Percentiles rank a stretch among this genome's conserved stretches.
phyloP scores from a whole-genome alignment of 2,888 invertebrate species.

The Noctua fimbriata region DNA sequence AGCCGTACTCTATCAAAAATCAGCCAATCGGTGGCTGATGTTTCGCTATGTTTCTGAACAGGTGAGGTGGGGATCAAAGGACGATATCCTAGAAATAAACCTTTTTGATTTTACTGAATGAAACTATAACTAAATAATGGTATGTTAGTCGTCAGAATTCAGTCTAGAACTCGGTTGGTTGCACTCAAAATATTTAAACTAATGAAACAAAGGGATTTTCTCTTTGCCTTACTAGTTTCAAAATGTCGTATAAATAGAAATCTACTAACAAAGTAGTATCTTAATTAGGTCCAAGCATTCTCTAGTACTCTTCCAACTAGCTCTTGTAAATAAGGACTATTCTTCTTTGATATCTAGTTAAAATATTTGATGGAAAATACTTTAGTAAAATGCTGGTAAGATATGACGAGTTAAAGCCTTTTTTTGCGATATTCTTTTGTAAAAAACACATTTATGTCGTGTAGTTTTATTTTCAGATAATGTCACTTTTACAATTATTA shows the following conservation, averaged over 20 bases:
- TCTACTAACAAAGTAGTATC: neutral
- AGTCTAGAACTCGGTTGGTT: neutral
- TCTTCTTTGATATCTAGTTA: conserved; percentile 13
- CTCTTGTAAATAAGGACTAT: neutral
- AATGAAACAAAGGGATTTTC: neutral
- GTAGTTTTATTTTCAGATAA: too few relatives aligned
- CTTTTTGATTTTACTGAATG: neutral
- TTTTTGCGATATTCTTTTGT: conserved; percentile 12
- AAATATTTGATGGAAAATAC: conserved; percentile 17
- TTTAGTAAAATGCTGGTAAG: neutral
- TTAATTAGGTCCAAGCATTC: neutral
- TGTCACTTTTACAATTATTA: too few relatives aligned
- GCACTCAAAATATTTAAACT: neutral
- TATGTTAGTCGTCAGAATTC: neutral
- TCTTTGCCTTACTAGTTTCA: neutral
- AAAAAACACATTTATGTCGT: neutral
- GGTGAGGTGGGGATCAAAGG: neutral
- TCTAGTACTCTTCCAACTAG: neutral
- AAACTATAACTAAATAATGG: neutral
- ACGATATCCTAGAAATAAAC: neutral
- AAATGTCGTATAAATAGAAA: conserved; percentile 9
- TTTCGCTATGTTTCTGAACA: too few relatives aligned
- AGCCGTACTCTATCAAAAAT: too few relatives aligned
- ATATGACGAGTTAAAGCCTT: conserved; percentile 2
- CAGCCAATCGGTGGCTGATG: too few relatives aligned